phyloP scores from a whole-genome alignment of 2,888 invertebrate genomes.

The Leptarthrus brevirostris region DNA sequence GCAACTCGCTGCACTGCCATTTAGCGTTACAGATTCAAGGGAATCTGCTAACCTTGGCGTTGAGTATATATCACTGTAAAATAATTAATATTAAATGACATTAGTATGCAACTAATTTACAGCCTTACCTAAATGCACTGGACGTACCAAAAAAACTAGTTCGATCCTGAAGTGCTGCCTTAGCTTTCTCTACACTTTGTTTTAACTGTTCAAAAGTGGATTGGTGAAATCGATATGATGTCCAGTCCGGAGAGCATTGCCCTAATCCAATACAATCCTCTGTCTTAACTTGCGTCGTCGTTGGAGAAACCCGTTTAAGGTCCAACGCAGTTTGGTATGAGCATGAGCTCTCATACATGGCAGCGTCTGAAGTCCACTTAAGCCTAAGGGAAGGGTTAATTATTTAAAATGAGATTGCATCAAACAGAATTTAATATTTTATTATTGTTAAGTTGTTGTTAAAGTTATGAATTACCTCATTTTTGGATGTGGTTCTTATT shows the following conservation, averaged over 20 bases:
- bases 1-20: conserved; percentile 62
- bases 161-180: conserved; percentile 83
- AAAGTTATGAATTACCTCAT: not conserved
- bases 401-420: too few relatives aligned
- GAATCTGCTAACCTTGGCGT: conserved; percentile 65
- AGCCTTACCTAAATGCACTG: conserved; percentile 76
- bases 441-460: too few relatives aligned
- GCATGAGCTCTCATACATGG: conserved; percentile 93
- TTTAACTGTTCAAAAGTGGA: conserved; percentile 91
- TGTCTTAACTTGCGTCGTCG: conserved; percentile 67
- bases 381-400: conserved; percentile 42
- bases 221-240: conserved; percentile 83
- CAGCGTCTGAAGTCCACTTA: conserved; percentile 53
- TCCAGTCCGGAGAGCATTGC: conserved; percentile 77
- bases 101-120: not conserved
- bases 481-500: too few relatives aligned
- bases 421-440: too few relatives aligned
- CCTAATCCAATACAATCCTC: conserved; percentile 68
- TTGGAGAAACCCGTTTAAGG: conserved; percentile 76
- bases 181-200: conserved; percentile 91
- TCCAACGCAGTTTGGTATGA: conserved; percentile 88
- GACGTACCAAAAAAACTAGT: conserved; percentile 77
- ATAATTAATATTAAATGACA: not conserved
- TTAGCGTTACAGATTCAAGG: conserved; percentile 60
- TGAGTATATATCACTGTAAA: conserved; percentile 65